These are phyloP conservation scores for Corythornis vintsioides DNA, from an alignment of 2,113 vertebrate species.

Conservation along the genomic window DNA sequence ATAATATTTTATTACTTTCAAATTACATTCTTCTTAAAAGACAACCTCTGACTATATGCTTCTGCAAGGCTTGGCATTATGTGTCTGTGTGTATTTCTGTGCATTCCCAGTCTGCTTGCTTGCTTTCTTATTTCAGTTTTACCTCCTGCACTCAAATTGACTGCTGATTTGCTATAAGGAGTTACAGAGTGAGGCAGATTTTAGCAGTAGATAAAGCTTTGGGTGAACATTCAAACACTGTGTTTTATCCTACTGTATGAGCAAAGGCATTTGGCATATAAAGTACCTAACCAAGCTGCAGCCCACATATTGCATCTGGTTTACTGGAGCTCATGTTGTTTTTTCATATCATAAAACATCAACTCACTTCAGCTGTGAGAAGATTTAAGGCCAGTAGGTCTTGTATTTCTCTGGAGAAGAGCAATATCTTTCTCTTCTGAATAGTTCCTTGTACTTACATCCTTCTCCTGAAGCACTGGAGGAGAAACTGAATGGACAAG, in stretches of 20 bases:
- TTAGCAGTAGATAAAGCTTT: not conserved
- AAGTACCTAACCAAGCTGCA: not conserved
- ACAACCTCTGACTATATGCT: not conserved
- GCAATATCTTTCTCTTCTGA: not conserved
- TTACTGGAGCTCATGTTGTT: not conserved
- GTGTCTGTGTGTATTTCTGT: not conserved
- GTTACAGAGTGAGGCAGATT: not conserved
- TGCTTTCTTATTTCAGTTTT: not conserved
- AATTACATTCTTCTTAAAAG: not conserved
- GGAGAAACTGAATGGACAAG: not conserved
- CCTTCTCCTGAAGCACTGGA: not conserved
- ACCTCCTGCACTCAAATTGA: not conserved
- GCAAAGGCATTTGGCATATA: not conserved
- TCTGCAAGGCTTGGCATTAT: not conserved
- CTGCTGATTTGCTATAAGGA: not conserved
- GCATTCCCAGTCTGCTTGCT: not conserved
- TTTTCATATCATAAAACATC: not conserved
- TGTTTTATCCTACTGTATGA: not conserved
- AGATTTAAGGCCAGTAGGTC: not conserved
- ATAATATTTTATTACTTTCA: not conserved
- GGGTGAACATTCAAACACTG: not conserved
- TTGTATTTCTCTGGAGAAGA: not conserved
- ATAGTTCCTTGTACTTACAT: not conserved
- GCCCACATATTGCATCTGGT: not conserved
- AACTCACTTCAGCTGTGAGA: not conserved